Conservation (phyloP, 2,888 invertebrate genomes). For the Drosophila monieri region DNA sequence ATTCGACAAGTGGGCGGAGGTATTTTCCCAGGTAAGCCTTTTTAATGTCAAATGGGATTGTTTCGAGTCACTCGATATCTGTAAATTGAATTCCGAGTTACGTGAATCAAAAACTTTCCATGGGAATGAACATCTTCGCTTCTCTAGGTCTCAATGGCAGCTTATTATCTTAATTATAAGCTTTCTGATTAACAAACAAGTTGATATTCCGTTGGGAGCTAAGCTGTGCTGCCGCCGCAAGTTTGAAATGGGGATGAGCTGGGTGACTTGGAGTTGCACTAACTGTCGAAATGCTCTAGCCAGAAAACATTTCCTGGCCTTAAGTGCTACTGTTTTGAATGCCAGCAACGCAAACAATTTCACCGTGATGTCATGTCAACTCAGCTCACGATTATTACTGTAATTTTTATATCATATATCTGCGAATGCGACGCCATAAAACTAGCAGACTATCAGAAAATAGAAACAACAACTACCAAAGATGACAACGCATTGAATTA, state of each 20-base stretch:
- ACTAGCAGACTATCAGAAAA: constrained; percentile 4
- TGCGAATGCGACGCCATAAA: constrained; percentile 14
- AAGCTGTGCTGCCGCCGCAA: background rate
- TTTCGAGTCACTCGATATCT: background rate
- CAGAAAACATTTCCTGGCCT: constrained; percentile 21
- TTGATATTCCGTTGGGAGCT: constrained; percentile 32
- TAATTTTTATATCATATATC: constrained; percentile 33
- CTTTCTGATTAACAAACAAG: constrained; percentile 57
- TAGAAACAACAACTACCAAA: constrained; percentile 5
- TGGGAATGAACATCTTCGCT: constrained; percentile 43
- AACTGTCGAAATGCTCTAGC: constrained; percentile 15
- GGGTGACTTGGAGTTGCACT: constrained; percentile 17
- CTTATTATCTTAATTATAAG: constrained; percentile 67
- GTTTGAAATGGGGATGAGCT: background rate
- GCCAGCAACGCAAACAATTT: constrained; percentile 45
- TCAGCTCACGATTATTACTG: constrained; percentile 51
- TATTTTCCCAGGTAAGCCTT: background rate
- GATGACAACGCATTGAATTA: constrained; percentile 44
- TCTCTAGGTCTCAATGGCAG: constrained; percentile 22
- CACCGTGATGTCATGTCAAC: constrained; percentile 64
- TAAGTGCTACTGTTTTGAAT: constrained; percentile 29
- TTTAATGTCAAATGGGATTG: constrained; percentile 1
- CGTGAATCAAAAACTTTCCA: constrained; percentile 52
- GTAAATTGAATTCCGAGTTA: constrained; percentile 23
- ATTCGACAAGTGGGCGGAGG: background rate